Evolutionary conservation across 1,140 invertebrate genomes (phyloP), one percentile per base, ranked within the genome.

Genomic region (Oreohelix idahoensis): DNA sequence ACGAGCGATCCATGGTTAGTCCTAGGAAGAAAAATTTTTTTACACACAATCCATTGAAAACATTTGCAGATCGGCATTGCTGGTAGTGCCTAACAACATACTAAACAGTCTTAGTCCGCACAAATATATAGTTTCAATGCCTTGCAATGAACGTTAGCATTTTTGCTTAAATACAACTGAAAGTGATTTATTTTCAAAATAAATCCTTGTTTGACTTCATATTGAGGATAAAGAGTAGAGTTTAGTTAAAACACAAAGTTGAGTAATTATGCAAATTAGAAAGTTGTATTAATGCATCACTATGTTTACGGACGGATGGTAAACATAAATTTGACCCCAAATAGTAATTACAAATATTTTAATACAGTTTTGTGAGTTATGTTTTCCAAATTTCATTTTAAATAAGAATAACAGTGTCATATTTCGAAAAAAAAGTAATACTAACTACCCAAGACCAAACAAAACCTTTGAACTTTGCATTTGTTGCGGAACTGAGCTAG

Each of bases 31-130:
- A 79, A 49, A 45, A 69, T 26, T 78, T 69, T 70, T 70, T 83
- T 58, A 86, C 76, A 84, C 81, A 58, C 84, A 84, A 77, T 84
- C 70, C 84, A 79, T 80, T 51, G 75, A 78, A 83, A 84, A 85
- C 82, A 85, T 73, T 78, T 81, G 63, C 26, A 74, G 74, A 83
- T 66, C 63, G 76, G 63, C 82, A 84, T 63, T 81, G 73, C 71
- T 78, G 77, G 66, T 73, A 74, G 79, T 85, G 87, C 87, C 88
- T 81, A 85, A 87, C 82, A 85, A 87, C 88, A 87, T 76, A 79
- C 83, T 49, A 69, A 86, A 81, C 53, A 78, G 36, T 45, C 51
- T 26, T 17, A 29, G 13, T 36, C 45, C 80, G 74, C 80, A 79
- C n/a, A 70, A 36, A 81, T 84, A 82, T 74, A 49, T 85, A 87